These are phyloP conservation scores for Zeuzera pyrina DNA, from an alignment of 2,888 invertebrate genomes.

Conservation along the genomic window DNA sequence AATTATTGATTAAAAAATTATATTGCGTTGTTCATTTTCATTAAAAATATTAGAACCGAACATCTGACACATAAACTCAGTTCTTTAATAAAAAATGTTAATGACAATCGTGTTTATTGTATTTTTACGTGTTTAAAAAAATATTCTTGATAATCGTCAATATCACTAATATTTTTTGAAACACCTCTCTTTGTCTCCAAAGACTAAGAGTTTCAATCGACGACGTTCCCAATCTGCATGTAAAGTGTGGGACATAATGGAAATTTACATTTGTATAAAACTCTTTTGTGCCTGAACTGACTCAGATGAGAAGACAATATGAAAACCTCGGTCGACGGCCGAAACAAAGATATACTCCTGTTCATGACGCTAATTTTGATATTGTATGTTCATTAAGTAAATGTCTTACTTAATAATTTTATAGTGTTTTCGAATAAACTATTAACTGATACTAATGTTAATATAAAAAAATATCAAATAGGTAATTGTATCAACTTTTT, in stretches of 20 bases:
- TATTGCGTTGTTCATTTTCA: too few relatives aligned
- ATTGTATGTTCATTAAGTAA: conserved; percentile 11
- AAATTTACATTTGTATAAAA: conserved; percentile 34
- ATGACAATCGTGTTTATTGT: too few relatives aligned
- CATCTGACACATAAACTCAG: too few relatives aligned
- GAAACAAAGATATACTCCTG: conserved; percentile 29
- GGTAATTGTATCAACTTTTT: too few relatives aligned
- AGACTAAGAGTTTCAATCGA: conserved; percentile 40
- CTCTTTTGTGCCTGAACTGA: conserved; percentile 44
- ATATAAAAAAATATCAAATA: too few relatives aligned
- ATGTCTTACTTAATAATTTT: too few relatives aligned
- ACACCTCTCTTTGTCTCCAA: conserved; percentile 23
- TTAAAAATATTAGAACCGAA: too few relatives aligned
- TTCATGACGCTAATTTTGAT: conserved; percentile 26
- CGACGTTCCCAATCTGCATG: conserved; percentile 54
- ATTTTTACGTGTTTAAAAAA: too few relatives aligned
- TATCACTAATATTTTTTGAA: conserved; percentile 38
- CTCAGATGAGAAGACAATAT: conserved; percentile 37
- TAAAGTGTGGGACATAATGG: conserved; percentile 49
- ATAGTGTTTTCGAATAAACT: too few relatives aligned
- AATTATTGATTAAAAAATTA: too few relatives aligned
- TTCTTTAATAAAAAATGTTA: too few relatives aligned
- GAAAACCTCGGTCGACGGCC: conserved; percentile 55
- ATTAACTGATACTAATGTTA: too few relatives aligned
- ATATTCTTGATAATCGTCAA: conserved; percentile 25